Evolutionary conservation across 1,140 invertebrate species (phyloP).

Genomic region (Copidosoma floridanum): DNA sequence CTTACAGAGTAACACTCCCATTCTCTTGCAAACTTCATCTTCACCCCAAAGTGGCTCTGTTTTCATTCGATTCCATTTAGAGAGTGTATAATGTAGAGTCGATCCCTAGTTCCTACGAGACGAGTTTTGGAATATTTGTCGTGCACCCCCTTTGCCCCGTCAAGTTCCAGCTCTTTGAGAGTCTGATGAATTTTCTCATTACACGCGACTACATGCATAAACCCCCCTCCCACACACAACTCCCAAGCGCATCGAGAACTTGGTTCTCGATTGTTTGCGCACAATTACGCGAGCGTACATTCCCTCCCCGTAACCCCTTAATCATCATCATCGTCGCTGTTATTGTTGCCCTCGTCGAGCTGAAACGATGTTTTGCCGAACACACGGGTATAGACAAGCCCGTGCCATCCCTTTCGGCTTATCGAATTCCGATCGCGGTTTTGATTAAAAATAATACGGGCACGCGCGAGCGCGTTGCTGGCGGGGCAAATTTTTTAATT

Average conservation of each 20-base stretch:
- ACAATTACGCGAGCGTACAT: not conserved
- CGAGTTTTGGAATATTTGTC: constrained; percentile 20
- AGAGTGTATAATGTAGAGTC: too few species aligned
- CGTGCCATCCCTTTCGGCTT: too few species aligned
- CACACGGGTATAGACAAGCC: too few species aligned
- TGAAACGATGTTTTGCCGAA: too few species aligned
- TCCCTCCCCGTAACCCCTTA: not conserved
- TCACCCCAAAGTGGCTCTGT: too few species aligned
- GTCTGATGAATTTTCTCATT: constrained; percentile 20
- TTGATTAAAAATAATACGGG: not conserved
- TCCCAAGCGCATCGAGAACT: too few species aligned
- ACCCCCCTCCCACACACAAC: too few species aligned
- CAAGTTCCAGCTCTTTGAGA: not conserved
- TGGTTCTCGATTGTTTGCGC: not conserved
- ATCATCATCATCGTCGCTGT: not conserved
- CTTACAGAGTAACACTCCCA: too few species aligned
- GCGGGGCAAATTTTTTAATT: constrained; percentile 12
- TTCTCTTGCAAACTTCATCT: too few species aligned
- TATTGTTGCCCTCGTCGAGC: too few species aligned
- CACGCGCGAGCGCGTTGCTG: too few species aligned
- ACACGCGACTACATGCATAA: constrained; percentile 1
- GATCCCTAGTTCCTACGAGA: constrained; percentile 20
- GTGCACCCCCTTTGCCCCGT: not conserved
- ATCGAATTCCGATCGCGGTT: not conserved
- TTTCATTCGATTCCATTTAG: too few species aligned